phyloP scores from a whole-genome alignment of 1,140 invertebrate genomes.

The Polypedilum vanderplanki region DNA sequence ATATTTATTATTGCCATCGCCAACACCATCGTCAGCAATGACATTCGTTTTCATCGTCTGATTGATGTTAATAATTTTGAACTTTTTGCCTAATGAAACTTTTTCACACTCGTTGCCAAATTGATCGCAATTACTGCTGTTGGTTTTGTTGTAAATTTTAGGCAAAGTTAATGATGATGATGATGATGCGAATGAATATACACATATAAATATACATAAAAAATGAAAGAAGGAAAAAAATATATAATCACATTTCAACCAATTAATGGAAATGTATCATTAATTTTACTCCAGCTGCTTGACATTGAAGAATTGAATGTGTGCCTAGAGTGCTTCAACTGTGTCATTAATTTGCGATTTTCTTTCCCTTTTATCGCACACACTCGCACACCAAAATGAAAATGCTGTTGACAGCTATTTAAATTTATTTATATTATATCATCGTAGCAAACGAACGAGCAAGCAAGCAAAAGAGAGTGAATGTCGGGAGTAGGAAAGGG shows the following conservation, averaged over 20 bases:
- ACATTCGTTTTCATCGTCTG: neutral
- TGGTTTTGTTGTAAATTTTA: neutral
- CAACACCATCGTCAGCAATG: too few species aligned
- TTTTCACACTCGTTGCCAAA: neutral
- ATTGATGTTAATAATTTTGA: conserved; percentile 28
- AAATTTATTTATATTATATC: neutral
- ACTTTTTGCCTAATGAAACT: conserved; percentile 11
- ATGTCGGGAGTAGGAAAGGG: too few species aligned
- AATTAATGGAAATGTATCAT: conserved; percentile 24
- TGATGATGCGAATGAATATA: neutral
- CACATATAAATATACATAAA: neutral
- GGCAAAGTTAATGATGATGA: neutral
- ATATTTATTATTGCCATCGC: neutral
- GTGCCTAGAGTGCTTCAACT: conserved; percentile 9
- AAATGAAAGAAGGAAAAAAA: neutral
- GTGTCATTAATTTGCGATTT: conserved; percentile 13
- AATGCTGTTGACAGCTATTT: conserved; percentile 17
- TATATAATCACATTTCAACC: conserved; percentile 23
- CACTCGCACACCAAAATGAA: neutral
- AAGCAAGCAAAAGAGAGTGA: too few species aligned
- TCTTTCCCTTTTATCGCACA: neutral
- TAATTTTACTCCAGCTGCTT: neutral
- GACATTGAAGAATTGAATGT: conserved; percentile 26
- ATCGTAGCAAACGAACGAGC: too few species aligned
- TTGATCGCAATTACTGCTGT: conserved; percentile 17